Base-by-base conservation (phyloP, 2,888 invertebrate genomes). In the Lithophane socia region DNA sequence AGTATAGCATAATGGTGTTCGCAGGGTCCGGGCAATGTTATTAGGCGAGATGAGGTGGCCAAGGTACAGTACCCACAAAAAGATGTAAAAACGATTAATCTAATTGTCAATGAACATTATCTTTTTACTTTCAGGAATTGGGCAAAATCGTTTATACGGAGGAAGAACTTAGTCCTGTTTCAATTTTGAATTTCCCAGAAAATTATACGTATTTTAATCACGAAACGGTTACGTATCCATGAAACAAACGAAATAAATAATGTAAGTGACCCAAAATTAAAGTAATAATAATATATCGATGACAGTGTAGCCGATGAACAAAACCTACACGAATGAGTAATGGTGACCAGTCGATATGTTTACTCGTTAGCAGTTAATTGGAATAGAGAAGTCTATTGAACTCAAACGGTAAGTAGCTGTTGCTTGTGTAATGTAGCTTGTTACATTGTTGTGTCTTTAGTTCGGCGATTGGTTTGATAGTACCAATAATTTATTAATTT, bases 281-380 rank as follows among this genome's bases (percentile, higher is more conserved):
- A 63, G 73, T 80, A 80, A 63, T 18, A 42, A 63, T 68, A n/a
- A 68, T 63, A 67, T 64, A 78, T 58, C 49, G 76, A 77, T 79
- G 68, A 60, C 78, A 75, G 63, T 81, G 75, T 87, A 83, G 75
- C 75, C 75, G 81, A 82, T 83, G 85, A 80, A 86, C 84, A 88
- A 89, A 89, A 86, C 85, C 87, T 86, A 90, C 87, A 86, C 81
- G 79, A 76, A 89, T 91, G 91, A 92, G 83, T 92, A 91, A 92
- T 91, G 85, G 86, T 71, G 70, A 68, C 73, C 76, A 79, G 75
- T 81, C 84, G 82, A 86, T 84, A 69, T 73, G 86, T 90, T 84
- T 86, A 90, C 86, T 90, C 86, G 90, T 90, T 90, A 89, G 88
- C 82, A 92, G 89, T 88, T 86, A 90, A 91, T 89, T 89, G 88